phyloP scores from a whole-genome alignment of 2,888 invertebrate species.

The Rhogogaster chlorosoma region DNA sequence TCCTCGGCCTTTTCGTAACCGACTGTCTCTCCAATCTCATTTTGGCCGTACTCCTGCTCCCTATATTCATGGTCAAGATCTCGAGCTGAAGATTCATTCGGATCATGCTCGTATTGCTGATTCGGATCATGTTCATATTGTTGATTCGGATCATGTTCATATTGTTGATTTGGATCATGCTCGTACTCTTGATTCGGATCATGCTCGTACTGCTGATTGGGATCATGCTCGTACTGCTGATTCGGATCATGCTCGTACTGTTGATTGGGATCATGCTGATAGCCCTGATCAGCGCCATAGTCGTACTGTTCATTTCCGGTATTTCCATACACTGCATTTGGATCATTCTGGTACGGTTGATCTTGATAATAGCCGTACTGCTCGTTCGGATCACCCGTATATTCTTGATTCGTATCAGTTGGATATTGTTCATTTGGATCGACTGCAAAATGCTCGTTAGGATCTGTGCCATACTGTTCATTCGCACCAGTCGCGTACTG shows the following conservation, averaged over 20 bases:
- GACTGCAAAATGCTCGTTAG: conserved; percentile 55
- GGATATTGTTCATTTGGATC: conserved; percentile 51
- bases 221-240: conserved; percentile 53
- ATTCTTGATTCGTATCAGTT: conserved; percentile 47
- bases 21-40: not conserved
- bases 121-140: conserved; percentile 49
- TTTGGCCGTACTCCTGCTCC: conserved; percentile 28
- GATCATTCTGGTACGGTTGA: conserved; percentile 50
- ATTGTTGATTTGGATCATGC: conserved; percentile 25
- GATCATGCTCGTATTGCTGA: conserved; percentile 29
- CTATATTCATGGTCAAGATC: conserved; percentile 57
- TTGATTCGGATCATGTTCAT: conserved; percentile 52
- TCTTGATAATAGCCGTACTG: conserved; percentile 52
- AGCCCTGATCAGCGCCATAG: conserved; percentile 52
- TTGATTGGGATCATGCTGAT: conserved; percentile 50
- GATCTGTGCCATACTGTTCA: conserved; percentile 56
- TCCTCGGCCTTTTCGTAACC: not conserved
- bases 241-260: conserved; percentile 50
- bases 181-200: conserved; percentile 49
- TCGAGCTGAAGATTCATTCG: conserved; percentile 31
- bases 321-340: conserved; percentile 46
- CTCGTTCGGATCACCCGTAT: conserved; percentile 43
- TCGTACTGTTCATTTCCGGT: conserved; percentile 56
- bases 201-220: conserved; percentile 50
- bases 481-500: conserved; percentile 57